Conservation (phyloP, 2,797 vertebrate genomes). For the Urocyon cinereoargenteus region DNA sequence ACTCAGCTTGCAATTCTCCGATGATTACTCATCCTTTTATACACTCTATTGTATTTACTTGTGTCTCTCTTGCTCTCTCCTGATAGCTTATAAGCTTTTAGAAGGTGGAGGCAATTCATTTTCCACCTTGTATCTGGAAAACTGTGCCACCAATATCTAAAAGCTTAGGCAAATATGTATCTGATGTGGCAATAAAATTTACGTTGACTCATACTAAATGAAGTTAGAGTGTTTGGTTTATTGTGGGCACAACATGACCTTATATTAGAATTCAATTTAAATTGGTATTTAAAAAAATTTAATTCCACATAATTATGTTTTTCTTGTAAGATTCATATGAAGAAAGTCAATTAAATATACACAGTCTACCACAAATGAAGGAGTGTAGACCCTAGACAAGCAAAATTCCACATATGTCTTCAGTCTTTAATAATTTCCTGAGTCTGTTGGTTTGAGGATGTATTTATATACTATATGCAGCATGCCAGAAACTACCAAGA, state of each 20-base stretch:
- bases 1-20: not conserved
- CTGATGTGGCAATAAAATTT: not conserved
- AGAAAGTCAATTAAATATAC: not conserved
- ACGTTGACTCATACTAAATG: not conserved
- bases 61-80: not conserved
- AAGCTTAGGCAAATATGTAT: not conserved
- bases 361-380: not conserved
- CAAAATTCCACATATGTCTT: not conserved
- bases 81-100: not conserved
- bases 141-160: not conserved
- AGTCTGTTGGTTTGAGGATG: not conserved
- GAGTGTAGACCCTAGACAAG: not conserved
- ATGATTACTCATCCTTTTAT: not conserved
- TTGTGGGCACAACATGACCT: not conserved
- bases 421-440: conserved; percentile 8
- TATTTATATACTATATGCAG: not conserved
- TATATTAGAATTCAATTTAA: not conserved
- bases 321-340: not conserved
- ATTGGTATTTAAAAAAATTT: not conserved
- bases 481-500: not conserved
- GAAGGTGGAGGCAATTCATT: not conserved
- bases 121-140: not conserved
- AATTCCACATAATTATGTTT: not conserved
- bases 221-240: not conserved
- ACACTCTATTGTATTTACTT: not conserved